Evolutionary conservation across 2,888 invertebrate species (phyloP).

Genomic region (Caenorhabditis wallacei): DNA sequence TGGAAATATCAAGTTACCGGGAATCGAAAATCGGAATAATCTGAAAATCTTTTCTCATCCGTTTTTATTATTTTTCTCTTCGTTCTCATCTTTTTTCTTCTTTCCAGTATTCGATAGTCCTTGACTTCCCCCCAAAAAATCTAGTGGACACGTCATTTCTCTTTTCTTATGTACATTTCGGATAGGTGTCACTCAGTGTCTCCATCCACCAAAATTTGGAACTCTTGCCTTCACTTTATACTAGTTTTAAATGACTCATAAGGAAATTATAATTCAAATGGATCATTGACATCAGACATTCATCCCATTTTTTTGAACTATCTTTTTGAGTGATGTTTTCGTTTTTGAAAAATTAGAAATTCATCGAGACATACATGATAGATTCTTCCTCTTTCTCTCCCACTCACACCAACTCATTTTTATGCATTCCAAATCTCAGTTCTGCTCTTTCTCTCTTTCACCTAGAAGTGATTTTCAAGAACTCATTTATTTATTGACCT

Average conservation of each 20-base stretch:
- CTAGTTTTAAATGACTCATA: neutral
- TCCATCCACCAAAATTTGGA: slow-evolving; percentile 5
- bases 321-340: slow-evolving; percentile 13
- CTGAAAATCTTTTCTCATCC: neutral
- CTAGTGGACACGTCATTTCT: slow-evolving; percentile 34
- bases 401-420: slow-evolving; percentile 33
- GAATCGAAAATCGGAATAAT: neutral
- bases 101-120: neutral
- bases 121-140: neutral
- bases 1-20: too few relatives aligned
- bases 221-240: neutral
- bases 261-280: neutral
- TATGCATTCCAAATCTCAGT: slow-evolving; percentile 59
- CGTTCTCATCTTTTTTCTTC: neutral
- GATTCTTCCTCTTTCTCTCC: slow-evolving; percentile 1
- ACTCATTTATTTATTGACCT: slow-evolving; percentile 12
- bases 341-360: slow-evolving; percentile 35
- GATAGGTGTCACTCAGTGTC: slow-evolving; percentile 21
- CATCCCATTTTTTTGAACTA: slow-evolving; percentile 16
- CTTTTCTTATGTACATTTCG: slow-evolving; percentile 39
- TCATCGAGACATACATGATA: slow-evolving; percentile 59
- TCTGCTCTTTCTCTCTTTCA: slow-evolving; percentile 7
- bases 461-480: neutral
- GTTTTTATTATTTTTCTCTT: neutral
- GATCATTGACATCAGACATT: slow-evolving; percentile 30